Evolutionary conservation across 2,888 invertebrate genomes (phyloP).

Genomic region (Agriopis marginaria): DNA sequence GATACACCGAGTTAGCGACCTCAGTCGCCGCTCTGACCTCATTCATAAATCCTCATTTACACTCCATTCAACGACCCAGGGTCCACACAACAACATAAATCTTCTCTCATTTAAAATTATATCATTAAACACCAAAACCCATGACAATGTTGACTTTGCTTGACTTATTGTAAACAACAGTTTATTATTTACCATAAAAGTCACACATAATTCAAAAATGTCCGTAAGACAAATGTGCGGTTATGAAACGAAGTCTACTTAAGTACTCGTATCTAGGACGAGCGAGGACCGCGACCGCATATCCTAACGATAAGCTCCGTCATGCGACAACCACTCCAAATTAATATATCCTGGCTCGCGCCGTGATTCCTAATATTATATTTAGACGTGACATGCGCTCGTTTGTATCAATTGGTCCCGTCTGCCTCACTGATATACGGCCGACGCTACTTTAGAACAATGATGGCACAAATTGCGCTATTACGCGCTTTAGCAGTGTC

Average conservation of each 20-base stretch:
- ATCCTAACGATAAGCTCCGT: constrained; percentile 67
- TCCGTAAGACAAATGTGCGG: background rate
- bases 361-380: constrained; percentile 87
- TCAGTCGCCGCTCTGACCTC: constrained; percentile 78
- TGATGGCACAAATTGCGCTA: constrained; percentile 84
- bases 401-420: constrained; percentile 86
- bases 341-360: constrained; percentile 87
- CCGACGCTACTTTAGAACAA: constrained; percentile 85
- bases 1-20: constrained; percentile 71
- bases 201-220: background rate
- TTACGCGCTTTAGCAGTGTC: constrained; percentile 75
- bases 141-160: constrained; percentile 37
- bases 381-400: constrained; percentile 86
- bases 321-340: constrained; percentile 80
- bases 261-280: constrained; percentile 29
- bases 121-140: constrained; percentile 36
- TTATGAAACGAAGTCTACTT: constrained; percentile 12
- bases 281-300: constrained; percentile 50
- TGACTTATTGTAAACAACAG: constrained; percentile 32
- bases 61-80: constrained; percentile 73
- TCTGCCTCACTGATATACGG: constrained; percentile 84
- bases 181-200: constrained; percentile 13
- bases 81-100: constrained; percentile 65
- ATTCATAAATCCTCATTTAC: constrained; percentile 83
- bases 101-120: constrained; percentile 44